phyloP scores from a whole-genome alignment of 2,797 vertebrate genomes.

The Craterocephalus amniculus region DNA sequence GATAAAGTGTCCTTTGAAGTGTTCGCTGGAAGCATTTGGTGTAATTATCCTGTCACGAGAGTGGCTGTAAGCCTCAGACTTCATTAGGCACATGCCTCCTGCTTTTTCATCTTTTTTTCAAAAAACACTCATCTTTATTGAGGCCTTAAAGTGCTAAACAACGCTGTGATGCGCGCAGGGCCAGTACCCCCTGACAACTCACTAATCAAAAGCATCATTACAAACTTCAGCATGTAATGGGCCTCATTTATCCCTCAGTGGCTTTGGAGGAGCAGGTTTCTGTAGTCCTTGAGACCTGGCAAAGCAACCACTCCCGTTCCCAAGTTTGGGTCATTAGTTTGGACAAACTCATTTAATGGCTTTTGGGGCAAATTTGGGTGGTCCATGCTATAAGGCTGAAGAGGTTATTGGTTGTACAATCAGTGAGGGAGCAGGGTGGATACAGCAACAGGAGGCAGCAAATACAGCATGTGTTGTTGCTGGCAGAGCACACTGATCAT shows the following conservation, averaged over 20 bases:
- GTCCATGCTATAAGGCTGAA: slow-evolving; percentile 50
- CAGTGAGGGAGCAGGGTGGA: slow-evolving; percentile 47
- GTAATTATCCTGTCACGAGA: slow-evolving; percentile 84
- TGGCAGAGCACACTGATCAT: slow-evolving; percentile 72
- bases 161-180: slow-evolving; percentile 60
- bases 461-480: slow-evolving; percentile 56
- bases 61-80: slow-evolving; percentile 75
- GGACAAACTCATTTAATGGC: slow-evolving; percentile 42
- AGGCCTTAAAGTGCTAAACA: slow-evolving; percentile 73
- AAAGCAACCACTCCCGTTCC: slow-evolving; percentile 57
- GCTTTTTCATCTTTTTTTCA: slow-evolving; percentile 75
- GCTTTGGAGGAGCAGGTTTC: slow-evolving; percentile 59
- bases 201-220: slow-evolving; percentile 80
- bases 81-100: slow-evolving; percentile 78
- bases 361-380: slow-evolving; percentile 48
- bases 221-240: slow-evolving; percentile 71
- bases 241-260: slow-evolving; percentile 65
- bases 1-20: slow-evolving; percentile 83
- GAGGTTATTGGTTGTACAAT: slow-evolving; percentile 57
- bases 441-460: slow-evolving; percentile 53
- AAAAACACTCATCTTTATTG: slow-evolving; percentile 70
- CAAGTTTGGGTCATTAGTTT: slow-evolving; percentile 72
- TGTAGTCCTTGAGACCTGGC: slow-evolving; percentile 40
- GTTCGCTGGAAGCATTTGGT: slow-evolving; percentile 76
- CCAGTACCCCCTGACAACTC: slow-evolving; percentile 70